Conservation (phyloP, 2,113 vertebrate species). For the Stomatorhinus ivindoensis region DNA sequence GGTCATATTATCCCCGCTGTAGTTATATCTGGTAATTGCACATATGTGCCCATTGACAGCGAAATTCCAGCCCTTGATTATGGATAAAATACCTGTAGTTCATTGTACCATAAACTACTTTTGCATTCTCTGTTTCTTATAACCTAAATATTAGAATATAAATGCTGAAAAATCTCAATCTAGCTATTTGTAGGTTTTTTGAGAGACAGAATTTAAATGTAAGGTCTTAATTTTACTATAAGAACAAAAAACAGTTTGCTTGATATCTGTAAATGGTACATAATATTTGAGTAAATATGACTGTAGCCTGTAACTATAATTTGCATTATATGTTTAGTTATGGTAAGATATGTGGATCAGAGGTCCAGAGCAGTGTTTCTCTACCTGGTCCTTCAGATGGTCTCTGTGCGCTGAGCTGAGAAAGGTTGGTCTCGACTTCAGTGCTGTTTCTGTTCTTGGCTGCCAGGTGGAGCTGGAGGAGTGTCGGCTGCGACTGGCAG, state of each 20-base stretch:
- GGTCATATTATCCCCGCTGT: neutral
- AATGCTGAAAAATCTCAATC: too few species aligned
- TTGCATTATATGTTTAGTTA: neutral
- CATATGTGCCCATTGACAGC: neutral
- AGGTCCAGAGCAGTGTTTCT: neutral
- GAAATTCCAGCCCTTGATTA: neutral
- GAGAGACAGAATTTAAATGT: neutral
- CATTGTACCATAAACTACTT: neutral
- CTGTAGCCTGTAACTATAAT: neutral
- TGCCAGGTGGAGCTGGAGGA: slow-evolving; percentile 76
- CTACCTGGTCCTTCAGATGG: neutral
- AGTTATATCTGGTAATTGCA: neutral
- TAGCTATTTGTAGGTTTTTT: neutral
- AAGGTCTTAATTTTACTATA: neutral
- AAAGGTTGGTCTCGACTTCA: neutral
- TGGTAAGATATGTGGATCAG: neutral
- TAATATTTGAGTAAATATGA: neutral
- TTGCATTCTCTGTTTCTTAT: neutral
- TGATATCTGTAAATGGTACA: neutral
- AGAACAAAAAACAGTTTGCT: neutral
- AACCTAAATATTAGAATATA: neutral
- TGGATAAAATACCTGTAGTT: neutral
- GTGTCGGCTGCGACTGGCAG: slow-evolving; percentile 66
- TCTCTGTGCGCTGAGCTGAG: neutral
- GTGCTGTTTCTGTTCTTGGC: neutral